Percentiles rank a stretch among this genome's conserved stretches.
Conservation (phyloP, 1,140 invertebrate genomes). For the Caerostris extrusa region DNA sequence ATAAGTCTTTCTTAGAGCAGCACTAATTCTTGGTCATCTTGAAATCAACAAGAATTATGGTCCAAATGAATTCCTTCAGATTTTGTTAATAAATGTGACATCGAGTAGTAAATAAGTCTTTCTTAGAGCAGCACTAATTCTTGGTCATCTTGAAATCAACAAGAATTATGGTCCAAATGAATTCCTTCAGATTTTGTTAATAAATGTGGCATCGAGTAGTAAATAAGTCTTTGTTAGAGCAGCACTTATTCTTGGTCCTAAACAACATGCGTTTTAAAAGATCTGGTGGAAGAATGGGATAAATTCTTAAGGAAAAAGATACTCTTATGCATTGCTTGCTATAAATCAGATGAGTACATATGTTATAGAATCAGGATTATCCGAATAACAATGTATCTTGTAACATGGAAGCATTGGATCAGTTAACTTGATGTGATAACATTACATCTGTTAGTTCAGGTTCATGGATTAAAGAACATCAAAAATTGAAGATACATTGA, state of each 20-base stretch:
- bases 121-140: too few species aligned
- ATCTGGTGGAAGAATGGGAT: constrained; percentile 2
- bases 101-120: too few species aligned
- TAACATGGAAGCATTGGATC: constrained; percentile 16
- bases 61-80: not conserved
- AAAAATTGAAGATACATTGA: constrained; percentile 37
- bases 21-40: too few species aligned
- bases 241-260: too few species aligned
- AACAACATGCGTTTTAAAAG: not conserved
- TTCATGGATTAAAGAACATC: constrained; percentile 47
- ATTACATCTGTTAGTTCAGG: constrained; percentile 36
- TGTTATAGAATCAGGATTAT: constrained; percentile 58
- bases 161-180: constrained; percentile 2
- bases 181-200: not conserved
- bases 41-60: constrained; percentile 6
- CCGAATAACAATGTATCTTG: not conserved
- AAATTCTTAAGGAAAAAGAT: not conserved
- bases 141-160: not conserved
- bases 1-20: too few species aligned
- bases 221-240: too few species aligned
- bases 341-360: constrained; percentile 50
- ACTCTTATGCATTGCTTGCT: constrained; percentile 47
- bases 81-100: too few species aligned
- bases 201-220: too few species aligned
- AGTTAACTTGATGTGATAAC: constrained; percentile 9